Evolutionary conservation across 1,140 invertebrate species (phyloP).

Genomic region (Chrysopa pallens): DNA sequence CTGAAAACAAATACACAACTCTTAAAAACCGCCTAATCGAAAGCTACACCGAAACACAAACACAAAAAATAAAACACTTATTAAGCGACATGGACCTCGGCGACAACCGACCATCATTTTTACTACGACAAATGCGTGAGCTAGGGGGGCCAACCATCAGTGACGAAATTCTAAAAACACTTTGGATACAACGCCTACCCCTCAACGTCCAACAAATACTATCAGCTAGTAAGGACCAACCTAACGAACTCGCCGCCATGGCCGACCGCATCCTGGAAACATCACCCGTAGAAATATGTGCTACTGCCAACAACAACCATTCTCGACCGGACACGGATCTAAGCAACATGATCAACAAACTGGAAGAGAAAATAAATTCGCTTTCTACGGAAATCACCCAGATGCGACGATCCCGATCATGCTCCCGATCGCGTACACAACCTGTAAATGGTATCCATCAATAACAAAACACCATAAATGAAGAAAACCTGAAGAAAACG

Average conservation of each 20-base stretch:
- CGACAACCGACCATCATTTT: background rate
- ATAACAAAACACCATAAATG: no score
- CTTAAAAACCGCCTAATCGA: conserved; percentile 13
- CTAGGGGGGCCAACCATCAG: background rate
- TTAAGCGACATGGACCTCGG: background rate
- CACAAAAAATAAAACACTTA: background rate
- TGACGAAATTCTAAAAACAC: background rate
- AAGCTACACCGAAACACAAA: background rate
- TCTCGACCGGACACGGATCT: background rate
- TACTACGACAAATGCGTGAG: background rate
- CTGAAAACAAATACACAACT: conserved; percentile 6
- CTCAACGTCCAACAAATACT: no score
- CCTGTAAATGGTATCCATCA: background rate
- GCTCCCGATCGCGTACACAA: background rate
- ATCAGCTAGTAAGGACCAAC: no score
- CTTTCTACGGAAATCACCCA: background rate
- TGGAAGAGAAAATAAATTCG: no score
- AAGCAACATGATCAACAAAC: background rate
- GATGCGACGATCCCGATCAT: background rate
- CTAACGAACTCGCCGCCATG: conserved; percentile 5
- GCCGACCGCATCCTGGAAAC: conserved; percentile 4
- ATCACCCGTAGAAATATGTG: background rate
- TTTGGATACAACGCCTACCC: conserved; percentile 3
- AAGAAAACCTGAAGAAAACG: background rate
- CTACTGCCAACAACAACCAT: background rate